Base-by-base conservation (phyloP, 1,140 invertebrate genomes). In the Pseudomyrmex flavicornis region DNA sequence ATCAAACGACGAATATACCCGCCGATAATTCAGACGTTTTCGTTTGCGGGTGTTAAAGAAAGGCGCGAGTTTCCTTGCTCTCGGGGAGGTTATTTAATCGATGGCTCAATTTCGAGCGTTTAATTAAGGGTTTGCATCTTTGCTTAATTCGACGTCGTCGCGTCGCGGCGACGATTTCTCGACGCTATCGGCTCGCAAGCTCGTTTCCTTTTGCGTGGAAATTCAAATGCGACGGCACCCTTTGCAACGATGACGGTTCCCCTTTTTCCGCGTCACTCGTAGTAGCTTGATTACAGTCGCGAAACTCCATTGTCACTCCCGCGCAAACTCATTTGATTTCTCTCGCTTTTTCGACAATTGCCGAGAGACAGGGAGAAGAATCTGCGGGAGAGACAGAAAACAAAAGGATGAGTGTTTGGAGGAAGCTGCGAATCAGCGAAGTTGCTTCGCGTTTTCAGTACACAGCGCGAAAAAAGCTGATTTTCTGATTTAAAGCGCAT, bases 171-270 rank as follows among this genome's bases (percentile, higher is more conserved):
- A 79, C 76, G 66, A 80, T 80, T 80, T 80, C 76, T 80, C 58
- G 54, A 59, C 76, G 66, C 66, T 70, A 80, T 80, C 76, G 82
- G 75, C 35, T 56, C 69, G 72, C 56, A 62, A 7, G 66, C 83
- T 73, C 86, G 85, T 74, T 89, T 89, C 59, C 79, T 83, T 89
- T 87, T 83, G 83, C 85, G 85, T 73, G 85, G 88, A 90, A 90
- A 89, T 90, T 90, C 85, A 90, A 90, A 90, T 90, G 79, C 68
- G 13, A 73, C 61, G 22, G 17, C 52, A 58, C 56, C 85, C 83
- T 87, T 10, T 72, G 58, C 26, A 46, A n/a, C 26, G 20, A 26
- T 77, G 35, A 35, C 35, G 35, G 35, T 35, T 35, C 35, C 82
- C 74, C 63, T 85, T 86, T 73, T 85, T 82, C 63, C 62, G 73